Conservation (phyloP, 2,888 invertebrate species). For the Limnephilus lunatus region DNA sequence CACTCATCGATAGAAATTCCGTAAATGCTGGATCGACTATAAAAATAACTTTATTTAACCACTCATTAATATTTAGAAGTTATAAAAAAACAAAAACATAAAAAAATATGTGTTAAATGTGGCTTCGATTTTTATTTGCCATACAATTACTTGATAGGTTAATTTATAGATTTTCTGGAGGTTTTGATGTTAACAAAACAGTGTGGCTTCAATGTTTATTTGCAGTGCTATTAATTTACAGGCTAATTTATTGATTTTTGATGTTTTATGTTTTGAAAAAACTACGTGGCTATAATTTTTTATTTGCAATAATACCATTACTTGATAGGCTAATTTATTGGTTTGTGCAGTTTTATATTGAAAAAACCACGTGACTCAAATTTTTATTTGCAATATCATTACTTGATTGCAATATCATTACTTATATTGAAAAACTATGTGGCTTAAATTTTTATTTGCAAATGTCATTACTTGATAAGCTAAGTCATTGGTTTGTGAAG, state of each 20-base stretch:
- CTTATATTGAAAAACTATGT: not conserved
- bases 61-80: slow-evolving; percentile 12
- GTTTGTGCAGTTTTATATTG: too few species aligned
- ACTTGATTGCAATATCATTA: not conserved
- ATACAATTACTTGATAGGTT: not conserved
- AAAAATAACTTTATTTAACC: slow-evolving; percentile 52
- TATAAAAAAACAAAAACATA: slow-evolving; percentile 7
- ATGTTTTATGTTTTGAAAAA: not conserved
- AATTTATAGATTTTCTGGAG: not conserved
- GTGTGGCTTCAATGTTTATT: not conserved
- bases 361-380: not conserved
- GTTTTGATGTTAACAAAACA: not conserved
- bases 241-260: not conserved
- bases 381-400: not conserved
- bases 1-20: slow-evolving; percentile 8
- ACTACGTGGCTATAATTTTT: not conserved
- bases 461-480: not conserved
- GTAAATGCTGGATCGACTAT: slow-evolving; percentile 65
- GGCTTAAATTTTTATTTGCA: not conserved
- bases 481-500: too few species aligned
- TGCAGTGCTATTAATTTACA: not conserved
- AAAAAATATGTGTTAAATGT: slow-evolving; percentile 8
- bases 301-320: not conserved
- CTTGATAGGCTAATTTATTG: not conserved
- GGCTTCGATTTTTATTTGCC: not conserved